These are phyloP conservation scores for Sebastes paucispinis DNA, from an alignment of 2,797 vertebrate species.

Conservation along the genomic window DNA sequence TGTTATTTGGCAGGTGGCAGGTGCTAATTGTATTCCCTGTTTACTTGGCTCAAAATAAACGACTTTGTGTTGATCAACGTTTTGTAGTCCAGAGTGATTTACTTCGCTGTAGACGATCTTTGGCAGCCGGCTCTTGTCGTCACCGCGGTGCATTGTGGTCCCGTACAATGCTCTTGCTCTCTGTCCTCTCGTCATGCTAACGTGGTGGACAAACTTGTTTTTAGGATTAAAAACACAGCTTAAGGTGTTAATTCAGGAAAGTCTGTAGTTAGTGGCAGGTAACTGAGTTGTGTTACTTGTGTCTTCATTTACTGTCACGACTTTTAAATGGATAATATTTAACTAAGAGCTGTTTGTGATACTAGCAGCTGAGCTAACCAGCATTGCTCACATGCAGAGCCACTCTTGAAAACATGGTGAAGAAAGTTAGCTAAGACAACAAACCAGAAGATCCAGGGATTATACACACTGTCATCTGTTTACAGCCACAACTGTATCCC, in stretches of 20 bases:
- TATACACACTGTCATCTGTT: neutral
- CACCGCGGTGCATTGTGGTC: constrained; percentile 69
- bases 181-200: constrained; percentile 4
- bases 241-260: neutral
- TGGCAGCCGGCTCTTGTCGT: neutral
- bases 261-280: neutral
- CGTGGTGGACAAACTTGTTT: neutral
- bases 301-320: neutral
- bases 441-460: neutral
- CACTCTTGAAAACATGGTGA: neutral
- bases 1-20: too few species aligned
- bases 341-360: neutral
- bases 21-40: too few species aligned
- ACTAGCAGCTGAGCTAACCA: constrained; percentile 12
- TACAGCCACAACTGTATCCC: too few species aligned
- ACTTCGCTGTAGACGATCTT: constrained; percentile 40
- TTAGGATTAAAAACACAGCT: neutral
- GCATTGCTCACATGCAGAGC: constrained; percentile 35
- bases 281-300: neutral
- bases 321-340: neutral
- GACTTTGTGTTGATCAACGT: neutral
- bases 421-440: neutral
- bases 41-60: neutral
- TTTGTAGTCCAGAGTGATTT: neutral
- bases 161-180: neutral